phyloP scores from a whole-genome alignment of 2,888 invertebrate genomes.

The Sminthurinus aureus region DNA sequence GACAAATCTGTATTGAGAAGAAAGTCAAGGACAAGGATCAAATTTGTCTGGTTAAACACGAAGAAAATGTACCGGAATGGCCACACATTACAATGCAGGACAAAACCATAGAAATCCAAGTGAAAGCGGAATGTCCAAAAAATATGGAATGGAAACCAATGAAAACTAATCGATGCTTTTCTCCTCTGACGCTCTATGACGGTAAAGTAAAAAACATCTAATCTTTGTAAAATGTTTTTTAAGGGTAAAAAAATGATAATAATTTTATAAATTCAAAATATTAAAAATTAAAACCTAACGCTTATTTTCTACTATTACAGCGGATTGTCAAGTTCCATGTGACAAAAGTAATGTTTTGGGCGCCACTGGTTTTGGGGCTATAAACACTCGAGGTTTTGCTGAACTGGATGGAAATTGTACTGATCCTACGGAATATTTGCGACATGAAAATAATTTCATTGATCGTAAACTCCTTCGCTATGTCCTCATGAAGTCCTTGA shows the following conservation, averaged over 20 bases:
- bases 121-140: neutral
- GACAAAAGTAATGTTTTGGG: constrained; percentile 8
- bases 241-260: no score
- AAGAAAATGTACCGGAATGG: constrained; percentile 46
- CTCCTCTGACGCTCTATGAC: constrained; percentile 22
- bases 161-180: constrained; percentile 2
- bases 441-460: constrained; percentile 30
- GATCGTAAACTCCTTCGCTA: constrained; percentile 22
- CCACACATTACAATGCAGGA: neutral
- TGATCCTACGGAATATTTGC: neutral
- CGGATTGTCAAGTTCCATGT: constrained; percentile 36
- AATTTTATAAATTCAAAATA: neutral
- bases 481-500: constrained; percentile 17
- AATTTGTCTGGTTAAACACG: constrained; percentile 26
- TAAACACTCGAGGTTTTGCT: neutral
- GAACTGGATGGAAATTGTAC: constrained; percentile 34
- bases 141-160: neutral
- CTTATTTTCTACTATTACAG: constrained; percentile 12
- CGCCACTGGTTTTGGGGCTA: no score
- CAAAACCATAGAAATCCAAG: neutral
- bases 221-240: neutral
- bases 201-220: constrained; percentile 13
- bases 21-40: constrained; percentile 13
- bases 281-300: no score
- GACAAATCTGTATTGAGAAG: constrained; percentile 45